Base-by-base conservation (phyloP, 2,113 vertebrate species). In the Anas platyrhynchos region DNA sequence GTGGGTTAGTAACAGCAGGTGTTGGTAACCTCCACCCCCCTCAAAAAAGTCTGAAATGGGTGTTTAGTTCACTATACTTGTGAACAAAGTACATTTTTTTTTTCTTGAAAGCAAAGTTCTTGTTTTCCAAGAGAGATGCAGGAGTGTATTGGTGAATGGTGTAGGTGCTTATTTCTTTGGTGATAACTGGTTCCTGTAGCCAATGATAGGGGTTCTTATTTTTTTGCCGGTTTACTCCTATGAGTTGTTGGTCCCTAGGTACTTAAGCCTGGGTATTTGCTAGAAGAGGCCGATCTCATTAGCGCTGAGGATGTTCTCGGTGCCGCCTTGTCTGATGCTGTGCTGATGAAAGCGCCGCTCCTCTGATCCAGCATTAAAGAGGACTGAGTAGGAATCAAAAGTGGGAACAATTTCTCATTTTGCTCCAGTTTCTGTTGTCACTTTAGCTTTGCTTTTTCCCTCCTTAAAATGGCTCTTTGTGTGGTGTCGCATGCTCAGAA, bases 321-420 rank as follows among this genome's bases (percentile, higher is more conserved):
- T 0, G 2, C 71, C 3, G 4, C 1, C 1, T 44, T 94, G 41
- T 88, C 59, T 94, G 75, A 38, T 88, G 78, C 87, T 62, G 50
- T 2, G 3, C 91, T 91, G 89, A 83, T 94, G 89, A 93, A 96
- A 96, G 84, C 8, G 1, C 32, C 66, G 31, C 78, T 91, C 31
- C 82, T 94, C 78, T 95, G 87, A 96, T 96, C 62, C 67, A 71
- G 75, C 89, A 82, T 94, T 91, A 96, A 92, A 80, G 78, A 88
- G 7, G 55, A 44, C 84, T 83, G 91, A 85, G 71, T 91, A 75
- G 71, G 58, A 94, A 91, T 94, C 87, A 91, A 83, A 94, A 96
- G 63, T 63, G 74, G 82, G 59, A 94, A 89, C 71, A 83, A 74
- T 92, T 91, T 80, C 55, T 95, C 55, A 66, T 94, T 94, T 89